Conservation (phyloP, 2,113 vertebrate species). For the Carassius gibelio region DNA sequence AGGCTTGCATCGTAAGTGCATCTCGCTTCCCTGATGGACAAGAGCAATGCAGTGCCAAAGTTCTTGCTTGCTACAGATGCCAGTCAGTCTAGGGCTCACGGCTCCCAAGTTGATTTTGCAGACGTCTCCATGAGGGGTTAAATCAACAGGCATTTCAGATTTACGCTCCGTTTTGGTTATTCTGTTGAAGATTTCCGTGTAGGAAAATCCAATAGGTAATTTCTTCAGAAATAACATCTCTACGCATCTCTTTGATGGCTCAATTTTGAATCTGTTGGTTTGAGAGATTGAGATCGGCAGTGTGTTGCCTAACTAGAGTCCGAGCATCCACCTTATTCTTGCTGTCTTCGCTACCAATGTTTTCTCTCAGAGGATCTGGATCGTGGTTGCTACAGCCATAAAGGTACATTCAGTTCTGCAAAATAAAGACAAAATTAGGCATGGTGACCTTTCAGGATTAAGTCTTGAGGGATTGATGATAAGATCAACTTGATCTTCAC, state of each 20-base stretch:
- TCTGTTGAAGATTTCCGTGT: neutral
- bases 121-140: too few species aligned
- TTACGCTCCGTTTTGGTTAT: neutral
- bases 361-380: constrained; percentile 78
- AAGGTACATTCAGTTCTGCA: constrained; percentile 83
- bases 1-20: constrained; percentile 70
- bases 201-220: too few species aligned
- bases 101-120: neutral
- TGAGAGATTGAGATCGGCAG: constrained; percentile 1
- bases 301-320: neutral
- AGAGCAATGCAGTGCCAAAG: constrained; percentile 8
- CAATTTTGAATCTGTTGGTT: neutral
- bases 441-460: neutral
- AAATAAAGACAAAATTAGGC: constrained; percentile 68
- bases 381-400: constrained; percentile 78
- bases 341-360: constrained; percentile 21
- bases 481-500: neutral
- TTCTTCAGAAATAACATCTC: too few species aligned
- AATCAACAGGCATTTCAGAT: neutral
- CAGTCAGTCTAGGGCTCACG: neutral
- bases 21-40: constrained; percentile 71
- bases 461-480: neutral
- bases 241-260: too few species aligned
- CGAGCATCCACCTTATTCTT: neutral
- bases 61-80: neutral